Percentiles rank a stretch among this genome's conserved stretches.
Evolutionary conservation across 1,140 invertebrate species (phyloP).

Genomic region (Rhizoglyphus robini): DNA sequence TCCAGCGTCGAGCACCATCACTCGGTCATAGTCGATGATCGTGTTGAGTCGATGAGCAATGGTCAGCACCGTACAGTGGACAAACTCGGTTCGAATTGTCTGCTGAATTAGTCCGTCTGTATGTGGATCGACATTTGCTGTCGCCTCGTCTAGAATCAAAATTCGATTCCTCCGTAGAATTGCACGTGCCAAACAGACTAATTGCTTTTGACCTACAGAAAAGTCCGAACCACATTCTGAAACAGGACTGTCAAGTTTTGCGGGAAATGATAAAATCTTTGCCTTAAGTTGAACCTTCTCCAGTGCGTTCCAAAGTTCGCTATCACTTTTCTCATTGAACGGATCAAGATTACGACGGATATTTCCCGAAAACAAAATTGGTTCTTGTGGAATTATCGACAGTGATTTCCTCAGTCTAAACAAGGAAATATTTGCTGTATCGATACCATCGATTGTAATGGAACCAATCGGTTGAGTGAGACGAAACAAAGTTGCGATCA

Average conservation of each 20-base stretch:
- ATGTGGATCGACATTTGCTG: too few relatives aligned
- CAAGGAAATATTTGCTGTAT: not conserved
- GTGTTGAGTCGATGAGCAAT: too few relatives aligned
- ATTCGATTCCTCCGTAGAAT: not conserved
- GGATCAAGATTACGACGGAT: too few relatives aligned
- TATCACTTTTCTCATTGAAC: not conserved
- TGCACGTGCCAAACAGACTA: not conserved
- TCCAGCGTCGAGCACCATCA: not conserved
- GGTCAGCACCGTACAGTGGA: too few relatives aligned
- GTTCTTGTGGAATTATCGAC: not conserved
- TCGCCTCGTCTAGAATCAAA: too few relatives aligned
- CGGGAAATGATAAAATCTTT: not conserved
- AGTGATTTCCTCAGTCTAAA: not conserved
- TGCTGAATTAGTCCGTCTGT: too few relatives aligned
- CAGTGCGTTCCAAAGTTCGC: not conserved
- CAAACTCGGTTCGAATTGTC: too few relatives aligned
- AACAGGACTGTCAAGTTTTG: too few relatives aligned
- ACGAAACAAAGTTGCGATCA: not conserved
- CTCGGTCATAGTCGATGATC: not conserved
- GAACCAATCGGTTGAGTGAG: not conserved
- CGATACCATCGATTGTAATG: not conserved
- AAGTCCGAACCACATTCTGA: too few relatives aligned
- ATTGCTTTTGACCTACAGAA: too few relatives aligned
- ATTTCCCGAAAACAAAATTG: not conserved
- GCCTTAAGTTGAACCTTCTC: not conserved